phyloP scores from a whole-genome alignment of 2,113 vertebrate genomes.

The Crotophaga sulcirostris region DNA sequence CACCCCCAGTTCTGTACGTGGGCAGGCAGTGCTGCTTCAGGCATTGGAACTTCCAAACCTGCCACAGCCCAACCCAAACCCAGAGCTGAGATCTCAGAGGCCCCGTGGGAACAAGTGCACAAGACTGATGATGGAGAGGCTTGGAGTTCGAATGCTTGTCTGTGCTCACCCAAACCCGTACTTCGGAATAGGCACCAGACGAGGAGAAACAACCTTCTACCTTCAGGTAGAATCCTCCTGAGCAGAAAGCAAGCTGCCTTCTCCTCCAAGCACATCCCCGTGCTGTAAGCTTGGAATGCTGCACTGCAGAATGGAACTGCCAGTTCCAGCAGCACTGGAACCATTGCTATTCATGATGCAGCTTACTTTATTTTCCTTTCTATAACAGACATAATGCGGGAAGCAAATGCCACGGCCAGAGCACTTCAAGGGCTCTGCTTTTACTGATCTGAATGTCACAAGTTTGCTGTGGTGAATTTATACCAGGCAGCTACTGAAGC shows the following conservation, averaged over 20 bases:
- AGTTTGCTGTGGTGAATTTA: neutral
- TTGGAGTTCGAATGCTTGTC: neutral
- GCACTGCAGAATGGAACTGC: neutral
- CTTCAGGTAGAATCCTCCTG: neutral
- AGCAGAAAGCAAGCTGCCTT: neutral
- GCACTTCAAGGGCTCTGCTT: neutral
- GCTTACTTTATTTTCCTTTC: neutral
- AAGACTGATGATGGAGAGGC: neutral
- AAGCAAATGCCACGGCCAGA: neutral
- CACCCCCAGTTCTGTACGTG: too few species aligned
- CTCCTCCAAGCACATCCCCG: neutral
- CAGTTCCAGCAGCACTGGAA: neutral
- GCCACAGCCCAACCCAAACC: neutral
- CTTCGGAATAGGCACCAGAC: too few species aligned
- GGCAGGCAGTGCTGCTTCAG: neutral
- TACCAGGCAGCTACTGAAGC: neutral
- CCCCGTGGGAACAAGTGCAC: too few species aligned
- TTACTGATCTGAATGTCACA: neutral
- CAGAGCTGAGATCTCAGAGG: neutral
- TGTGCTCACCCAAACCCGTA: neutral
- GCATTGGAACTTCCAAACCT: neutral
- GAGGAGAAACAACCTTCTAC: neutral
- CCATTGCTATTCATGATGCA: neutral
- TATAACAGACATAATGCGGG: neutral
- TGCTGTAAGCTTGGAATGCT: neutral